Conservation (phyloP, 2,888 invertebrate species). For the Boloria selene region DNA sequence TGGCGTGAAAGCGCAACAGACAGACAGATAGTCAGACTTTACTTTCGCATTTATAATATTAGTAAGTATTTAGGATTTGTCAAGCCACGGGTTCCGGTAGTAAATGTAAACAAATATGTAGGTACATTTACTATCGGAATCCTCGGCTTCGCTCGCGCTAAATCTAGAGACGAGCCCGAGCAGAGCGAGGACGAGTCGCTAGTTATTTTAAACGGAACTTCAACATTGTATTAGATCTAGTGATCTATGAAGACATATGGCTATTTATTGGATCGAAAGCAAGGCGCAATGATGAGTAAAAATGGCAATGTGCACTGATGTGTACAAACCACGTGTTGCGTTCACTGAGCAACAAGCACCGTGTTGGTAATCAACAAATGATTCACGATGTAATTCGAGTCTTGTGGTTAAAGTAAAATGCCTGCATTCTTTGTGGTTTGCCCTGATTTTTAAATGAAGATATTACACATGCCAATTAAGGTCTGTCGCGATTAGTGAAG, state of each 20-base stretch:
- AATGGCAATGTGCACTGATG: constrained; percentile 64
- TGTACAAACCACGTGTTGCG: constrained; percentile 65
- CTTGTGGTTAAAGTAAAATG: constrained; percentile 35
- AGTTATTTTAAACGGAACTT: too few relatives aligned
- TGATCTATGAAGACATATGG: constrained; percentile 48
- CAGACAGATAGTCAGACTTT: too few relatives aligned
- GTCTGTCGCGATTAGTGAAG: constrained; percentile 4
- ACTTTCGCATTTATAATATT: too few relatives aligned
- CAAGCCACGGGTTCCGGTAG: too few relatives aligned
- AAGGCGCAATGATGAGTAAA: constrained; percentile 61
- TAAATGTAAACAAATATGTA: too few relatives aligned
- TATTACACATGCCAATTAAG: constrained; percentile 19
- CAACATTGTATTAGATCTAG: neutral
- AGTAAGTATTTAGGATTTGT: too few relatives aligned
- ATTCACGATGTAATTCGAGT: constrained; percentile 37
- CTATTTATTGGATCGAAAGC: constrained; percentile 62
- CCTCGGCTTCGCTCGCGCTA: too few relatives aligned
- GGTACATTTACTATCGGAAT: too few relatives aligned
- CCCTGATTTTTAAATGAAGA: constrained; percentile 28
- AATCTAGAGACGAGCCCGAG: too few relatives aligned
- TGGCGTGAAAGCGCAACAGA: too few relatives aligned
- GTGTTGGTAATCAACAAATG: constrained; percentile 37
- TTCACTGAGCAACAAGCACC: constrained; percentile 33
- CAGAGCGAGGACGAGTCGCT: too few relatives aligned
- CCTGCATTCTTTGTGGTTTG: constrained; percentile 35